These are phyloP conservation scores for Andrena camellia DNA, from an alignment of 2,888 invertebrate genomes.

Conservation along the genomic window DNA sequence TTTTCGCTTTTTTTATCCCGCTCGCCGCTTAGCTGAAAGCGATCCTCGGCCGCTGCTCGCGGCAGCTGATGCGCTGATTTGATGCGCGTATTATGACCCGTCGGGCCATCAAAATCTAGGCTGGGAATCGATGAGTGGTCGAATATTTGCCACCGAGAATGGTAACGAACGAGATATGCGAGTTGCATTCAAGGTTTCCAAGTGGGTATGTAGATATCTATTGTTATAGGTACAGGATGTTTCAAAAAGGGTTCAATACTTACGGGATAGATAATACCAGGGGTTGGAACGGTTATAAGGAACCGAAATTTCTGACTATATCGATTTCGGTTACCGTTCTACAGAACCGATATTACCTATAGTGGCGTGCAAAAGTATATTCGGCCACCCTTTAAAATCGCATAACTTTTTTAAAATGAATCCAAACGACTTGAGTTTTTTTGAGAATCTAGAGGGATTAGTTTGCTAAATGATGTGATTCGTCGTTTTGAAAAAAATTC, in stretches of 20 bases:
- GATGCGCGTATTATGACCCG: neutral
- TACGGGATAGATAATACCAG: neutral
- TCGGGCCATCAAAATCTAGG: neutral
- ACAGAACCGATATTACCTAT: no score
- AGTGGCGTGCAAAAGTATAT: no score
- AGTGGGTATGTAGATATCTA: neutral
- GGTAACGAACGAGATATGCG: neutral
- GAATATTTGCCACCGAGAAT: neutral
- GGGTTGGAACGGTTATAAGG: no score
- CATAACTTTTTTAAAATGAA: no score
- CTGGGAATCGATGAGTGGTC: neutral
- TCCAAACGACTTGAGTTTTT: no score
- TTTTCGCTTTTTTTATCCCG: constrained; percentile 32
- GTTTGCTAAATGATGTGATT: no score
- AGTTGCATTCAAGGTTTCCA: neutral
- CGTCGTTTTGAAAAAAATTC: no score
- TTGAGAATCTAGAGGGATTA: no score
- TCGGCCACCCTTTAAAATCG: no score
- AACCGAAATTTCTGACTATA: no score
- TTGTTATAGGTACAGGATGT: neutral
- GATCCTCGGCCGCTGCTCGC: constrained; percentile 10
- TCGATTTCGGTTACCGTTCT: no score
- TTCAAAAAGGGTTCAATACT: neutral
- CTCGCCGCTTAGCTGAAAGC: constrained; percentile 21
- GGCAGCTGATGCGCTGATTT: constrained; percentile 1